Percentiles rank a stretch among this genome's conserved stretches.
Evolutionary conservation across 2,797 vertebrate species (phyloP).

Genomic region (Pyrocephalus nanus): DNA sequence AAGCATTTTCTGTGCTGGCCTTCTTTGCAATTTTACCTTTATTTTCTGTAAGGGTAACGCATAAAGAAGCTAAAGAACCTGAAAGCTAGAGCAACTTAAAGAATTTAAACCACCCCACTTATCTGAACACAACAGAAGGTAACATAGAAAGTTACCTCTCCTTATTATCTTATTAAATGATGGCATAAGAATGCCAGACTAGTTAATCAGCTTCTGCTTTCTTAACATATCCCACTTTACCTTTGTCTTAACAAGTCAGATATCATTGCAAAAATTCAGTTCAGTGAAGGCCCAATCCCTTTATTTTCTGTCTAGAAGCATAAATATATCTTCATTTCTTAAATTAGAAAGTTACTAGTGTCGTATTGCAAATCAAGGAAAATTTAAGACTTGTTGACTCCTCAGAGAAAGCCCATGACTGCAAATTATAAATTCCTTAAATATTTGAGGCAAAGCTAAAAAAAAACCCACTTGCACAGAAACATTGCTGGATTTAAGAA

Average conservation of each 20-base stretch:
- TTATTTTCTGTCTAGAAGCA: neutral
- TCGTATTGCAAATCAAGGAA: slow-evolving; percentile 10
- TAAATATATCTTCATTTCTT: neutral
- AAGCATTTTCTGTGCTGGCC: neutral
- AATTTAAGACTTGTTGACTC: slow-evolving; percentile 5
- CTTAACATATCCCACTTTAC: neutral
- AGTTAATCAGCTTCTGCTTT: neutral
- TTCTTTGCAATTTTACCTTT: neutral
- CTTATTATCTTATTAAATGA: neutral
- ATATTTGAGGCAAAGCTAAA: slow-evolving; percentile 5
- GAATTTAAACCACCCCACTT: neutral
- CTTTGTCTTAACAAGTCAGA: neutral
- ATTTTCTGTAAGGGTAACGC: neutral
- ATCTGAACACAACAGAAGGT: neutral
- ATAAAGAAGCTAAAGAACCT: neutral
- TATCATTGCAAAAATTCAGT: neutral
- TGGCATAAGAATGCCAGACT: neutral
- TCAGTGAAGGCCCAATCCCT: neutral
- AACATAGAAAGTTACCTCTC: neutral
- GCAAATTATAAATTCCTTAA: neutral
- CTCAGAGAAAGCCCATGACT: neutral
- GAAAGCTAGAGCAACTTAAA: neutral
- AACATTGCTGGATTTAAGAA: neutral
- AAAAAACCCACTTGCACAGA: neutral
- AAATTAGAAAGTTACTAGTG: neutral